Conservation (phyloP, 64 coral and sea anemone genomes). For the Montipora cactus region DNA sequence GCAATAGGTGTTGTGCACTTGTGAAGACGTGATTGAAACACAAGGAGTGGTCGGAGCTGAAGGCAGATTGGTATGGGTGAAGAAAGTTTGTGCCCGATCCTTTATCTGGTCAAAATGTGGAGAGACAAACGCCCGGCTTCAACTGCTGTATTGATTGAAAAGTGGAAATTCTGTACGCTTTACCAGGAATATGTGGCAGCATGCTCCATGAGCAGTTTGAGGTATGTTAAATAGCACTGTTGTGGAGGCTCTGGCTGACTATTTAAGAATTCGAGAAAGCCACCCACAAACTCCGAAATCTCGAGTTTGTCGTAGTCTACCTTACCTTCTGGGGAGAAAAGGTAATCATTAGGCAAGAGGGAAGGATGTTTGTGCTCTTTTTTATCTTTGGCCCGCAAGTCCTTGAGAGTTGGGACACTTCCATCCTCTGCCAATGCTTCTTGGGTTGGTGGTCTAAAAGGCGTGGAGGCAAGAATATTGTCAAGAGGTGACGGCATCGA, state of each 20-base stretch:
- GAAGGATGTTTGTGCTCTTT: constrained; percentile 5
- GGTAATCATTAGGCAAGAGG: constrained; percentile 1
- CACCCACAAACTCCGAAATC: constrained; percentile 14
- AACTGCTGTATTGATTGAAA: background rate
- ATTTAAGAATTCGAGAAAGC: constrained; percentile 17
- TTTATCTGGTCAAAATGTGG: background rate
- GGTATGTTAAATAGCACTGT: constrained; percentile 3
- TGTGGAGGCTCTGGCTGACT: background rate
- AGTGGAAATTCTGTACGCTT: background rate
- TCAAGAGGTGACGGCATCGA: constrained; percentile 3
- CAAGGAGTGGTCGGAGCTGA: background rate
- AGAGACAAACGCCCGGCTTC: background rate
- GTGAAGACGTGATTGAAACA: background rate
- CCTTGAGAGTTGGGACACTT: constrained; percentile 14
- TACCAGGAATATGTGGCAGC: background rate
- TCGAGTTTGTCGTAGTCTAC: background rate
- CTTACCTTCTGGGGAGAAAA: constrained; percentile 22
- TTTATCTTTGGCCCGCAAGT: background rate
- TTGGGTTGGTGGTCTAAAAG: constrained; percentile 11
- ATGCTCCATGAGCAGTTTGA: constrained; percentile 20
- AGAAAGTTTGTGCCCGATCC: constrained; percentile 6
- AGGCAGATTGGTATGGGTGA: background rate
- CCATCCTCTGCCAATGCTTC: constrained; percentile 16
- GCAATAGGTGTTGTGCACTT: constrained; percentile 23
- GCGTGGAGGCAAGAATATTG: constrained; percentile 17